Evolutionary conservation across 2,113 vertebrate genomes (phyloP).

Genomic region (Porphyrio hochstetteri): DNA sequence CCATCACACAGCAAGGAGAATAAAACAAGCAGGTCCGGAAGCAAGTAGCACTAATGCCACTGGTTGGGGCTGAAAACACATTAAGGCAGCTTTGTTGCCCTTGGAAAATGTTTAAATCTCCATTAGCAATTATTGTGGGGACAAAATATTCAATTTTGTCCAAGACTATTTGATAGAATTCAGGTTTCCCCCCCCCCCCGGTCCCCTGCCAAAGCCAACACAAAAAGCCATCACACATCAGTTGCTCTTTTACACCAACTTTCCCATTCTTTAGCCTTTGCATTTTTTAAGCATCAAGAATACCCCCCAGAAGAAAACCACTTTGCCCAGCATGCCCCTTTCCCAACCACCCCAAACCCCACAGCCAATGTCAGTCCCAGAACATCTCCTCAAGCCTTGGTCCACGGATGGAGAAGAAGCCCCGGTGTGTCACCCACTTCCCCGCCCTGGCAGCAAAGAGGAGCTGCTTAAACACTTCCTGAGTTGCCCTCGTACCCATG

Average conservation of each 20-base stretch:
- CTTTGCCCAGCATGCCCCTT: not conserved
- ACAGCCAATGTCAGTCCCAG: not conserved
- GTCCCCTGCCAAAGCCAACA: not conserved
- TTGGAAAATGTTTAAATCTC: not conserved
- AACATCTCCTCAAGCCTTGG: not conserved
- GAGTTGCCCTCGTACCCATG: not conserved
- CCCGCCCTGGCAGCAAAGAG: accelerated
- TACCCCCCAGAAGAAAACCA: not conserved
- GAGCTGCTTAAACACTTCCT: not conserved
- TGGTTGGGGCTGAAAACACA: not conserved
- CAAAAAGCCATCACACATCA: not conserved
- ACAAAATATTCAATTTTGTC: not conserved
- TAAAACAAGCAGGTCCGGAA: not conserved
- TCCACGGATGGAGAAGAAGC: accelerated
- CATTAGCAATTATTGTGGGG: not conserved
- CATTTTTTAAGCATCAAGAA: not conserved
- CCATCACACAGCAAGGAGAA: not conserved
- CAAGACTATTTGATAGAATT: not conserved
- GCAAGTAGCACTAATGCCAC: not conserved
- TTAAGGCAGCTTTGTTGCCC: slow-evolving; percentile 31
- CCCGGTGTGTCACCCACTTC: accelerated
- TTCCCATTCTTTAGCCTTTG: not conserved
- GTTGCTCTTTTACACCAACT: not conserved
- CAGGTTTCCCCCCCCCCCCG: not conserved
- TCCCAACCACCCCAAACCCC: not conserved